Base-by-base conservation (phyloP, 2,888 invertebrate genomes). In the Electrophaes corylata region DNA sequence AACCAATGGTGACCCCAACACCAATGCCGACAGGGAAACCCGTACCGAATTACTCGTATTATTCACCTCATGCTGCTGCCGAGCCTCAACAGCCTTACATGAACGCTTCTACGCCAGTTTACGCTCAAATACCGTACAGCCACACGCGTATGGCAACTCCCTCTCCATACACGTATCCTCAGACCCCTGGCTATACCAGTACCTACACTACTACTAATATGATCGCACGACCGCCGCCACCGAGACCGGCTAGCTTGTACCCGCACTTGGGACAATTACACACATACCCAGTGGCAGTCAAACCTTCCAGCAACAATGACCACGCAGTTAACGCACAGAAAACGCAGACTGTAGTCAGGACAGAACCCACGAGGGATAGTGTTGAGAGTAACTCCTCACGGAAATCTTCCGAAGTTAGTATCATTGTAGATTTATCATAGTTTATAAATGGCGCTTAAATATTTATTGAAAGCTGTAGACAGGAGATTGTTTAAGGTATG, bases 131-230 rank as follows among this genome's bases (percentile, higher is more conserved):
- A 44, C 88, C 86, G 3, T 90, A 89, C 67, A 83, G 73, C 47
- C 90, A 90, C 61, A 91, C 91, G 1, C 70, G 91, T 31, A 80
- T 91, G 84, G 82, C 90, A 0, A 64, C 87, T 0, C 88, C 90
- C 0, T 51, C 83, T 0, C 81, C 87, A 0, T 90, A 88, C 64
- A 69, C 76, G 0, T 86, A 88, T 55, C 82, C 83, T 4, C 69
- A 69, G 29, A 49, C 71, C 0, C 71, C 78, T 0, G 53, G 78
- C 0, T 91, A 88, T 66, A 91, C 89, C 62, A 91, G 86, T 65
- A 91, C 89, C 62, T 91, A 87, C 56, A 84, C 66, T 37, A 88
- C 88, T 1, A 91, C 91, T 0, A 91, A 88, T 37, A 81, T 91
- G 86, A 88, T 91, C 64, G 71, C 89, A 0, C 70, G 89, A 31